These are phyloP conservation scores for Maniola hyperantus DNA, from an alignment of 2,888 invertebrate genomes.

Conservation along the genomic window DNA sequence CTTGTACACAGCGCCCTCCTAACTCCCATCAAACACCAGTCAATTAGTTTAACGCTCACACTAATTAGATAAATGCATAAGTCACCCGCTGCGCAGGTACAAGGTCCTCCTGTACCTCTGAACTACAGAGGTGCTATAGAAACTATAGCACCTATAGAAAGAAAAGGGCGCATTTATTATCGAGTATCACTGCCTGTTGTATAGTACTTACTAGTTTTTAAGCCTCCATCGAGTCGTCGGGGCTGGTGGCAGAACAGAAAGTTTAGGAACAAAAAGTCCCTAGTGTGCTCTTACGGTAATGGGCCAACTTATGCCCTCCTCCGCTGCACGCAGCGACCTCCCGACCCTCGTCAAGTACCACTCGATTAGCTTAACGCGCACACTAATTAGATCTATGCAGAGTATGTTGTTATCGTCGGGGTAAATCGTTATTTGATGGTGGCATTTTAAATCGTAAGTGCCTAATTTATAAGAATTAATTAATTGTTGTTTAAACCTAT, in stretches of 20 bases:
- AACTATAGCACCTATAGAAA: too few species aligned
- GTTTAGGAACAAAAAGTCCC: constrained; percentile 11
- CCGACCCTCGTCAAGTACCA: constrained; percentile 77
- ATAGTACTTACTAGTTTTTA: not conserved
- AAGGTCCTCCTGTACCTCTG: too few species aligned
- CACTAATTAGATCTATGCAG: constrained; percentile 61
- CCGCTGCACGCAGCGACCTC: constrained; percentile 61
- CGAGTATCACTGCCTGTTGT: too few species aligned
- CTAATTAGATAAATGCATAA: constrained; percentile 58
- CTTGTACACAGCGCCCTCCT: constrained; percentile 61
- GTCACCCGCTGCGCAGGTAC: too few species aligned
- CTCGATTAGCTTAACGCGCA: constrained; percentile 76
- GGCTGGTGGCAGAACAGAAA: not conserved
- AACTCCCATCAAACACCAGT: constrained; percentile 78
- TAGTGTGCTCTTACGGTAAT: constrained; percentile 42
- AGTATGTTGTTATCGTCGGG: constrained; percentile 22
- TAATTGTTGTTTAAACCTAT: not conserved
- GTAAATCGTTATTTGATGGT: constrained; percentile 33
- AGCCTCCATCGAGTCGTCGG: not conserved
- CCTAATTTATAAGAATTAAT: constrained; percentile 13
- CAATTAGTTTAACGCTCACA: constrained; percentile 75
- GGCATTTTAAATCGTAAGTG: constrained; percentile 9
- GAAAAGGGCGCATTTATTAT: too few species aligned
- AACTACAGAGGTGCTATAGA: too few species aligned
- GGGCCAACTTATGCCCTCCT: constrained; percentile 45